phyloP scores from a whole-genome alignment of 2,113 vertebrate species.

The Erinaceus europaeus region DNA sequence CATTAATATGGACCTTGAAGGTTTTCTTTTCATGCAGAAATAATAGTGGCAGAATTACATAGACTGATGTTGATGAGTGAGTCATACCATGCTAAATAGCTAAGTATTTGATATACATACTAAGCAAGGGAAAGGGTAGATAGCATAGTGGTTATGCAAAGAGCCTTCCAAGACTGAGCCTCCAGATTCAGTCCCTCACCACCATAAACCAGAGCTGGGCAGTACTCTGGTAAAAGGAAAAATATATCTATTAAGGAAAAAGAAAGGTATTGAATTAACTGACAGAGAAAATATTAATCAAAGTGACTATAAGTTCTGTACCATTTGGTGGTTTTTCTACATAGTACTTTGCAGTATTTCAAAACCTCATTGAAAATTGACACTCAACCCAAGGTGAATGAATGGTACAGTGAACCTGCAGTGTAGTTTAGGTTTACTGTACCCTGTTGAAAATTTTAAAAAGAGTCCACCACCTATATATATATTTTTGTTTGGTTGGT shows the following conservation, averaged over 20 bases:
- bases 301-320: not conserved
- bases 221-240: too few relatives aligned
- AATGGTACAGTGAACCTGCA: not conserved
- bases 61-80: slow-evolving; percentile 5
- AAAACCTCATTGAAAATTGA: not conserved
- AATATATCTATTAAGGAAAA: too few relatives aligned
- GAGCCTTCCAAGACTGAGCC: too few relatives aligned
- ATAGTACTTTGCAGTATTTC: not conserved
- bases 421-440: not conserved
- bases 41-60: slow-evolving; percentile 5
- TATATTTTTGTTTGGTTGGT: not conserved
- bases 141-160: too few relatives aligned
- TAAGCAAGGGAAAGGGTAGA: too few relatives aligned
- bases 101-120: not conserved
- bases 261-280: not conserved
- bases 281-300: slow-evolving; percentile 7
- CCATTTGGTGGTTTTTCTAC: not conserved
- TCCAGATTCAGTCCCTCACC: too few relatives aligned
- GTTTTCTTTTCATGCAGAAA: slow-evolving; percentile 9
- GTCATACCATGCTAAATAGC: not conserved
- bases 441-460: not conserved
- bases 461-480: not conserved
- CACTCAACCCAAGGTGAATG: not conserved
- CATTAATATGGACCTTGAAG: not conserved
- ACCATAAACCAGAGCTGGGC: too few relatives aligned